Evolutionary conservation across 2,888 invertebrate genomes (phyloP), one percentile per base, ranked within the genome.

Genomic region (Platynereis dumerilii): DNA sequence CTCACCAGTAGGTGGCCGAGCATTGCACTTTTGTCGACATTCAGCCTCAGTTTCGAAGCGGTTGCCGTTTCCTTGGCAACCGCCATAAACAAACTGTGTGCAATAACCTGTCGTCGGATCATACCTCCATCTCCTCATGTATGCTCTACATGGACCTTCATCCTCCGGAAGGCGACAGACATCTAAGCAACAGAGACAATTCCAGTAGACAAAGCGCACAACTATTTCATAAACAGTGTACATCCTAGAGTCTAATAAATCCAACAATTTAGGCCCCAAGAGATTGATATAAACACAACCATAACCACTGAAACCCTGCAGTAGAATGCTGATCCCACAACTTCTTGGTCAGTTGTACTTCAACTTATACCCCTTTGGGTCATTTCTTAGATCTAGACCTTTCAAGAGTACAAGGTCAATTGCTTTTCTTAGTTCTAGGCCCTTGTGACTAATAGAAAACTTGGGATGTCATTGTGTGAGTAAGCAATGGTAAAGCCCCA

Each of bases 151-250:
- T 7, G 68, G 75, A 39, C 80, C 80, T 3, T 67, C 55, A 10
- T 72, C 68, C 60, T 71, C 70, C 0, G 78, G 76, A 52, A 74
- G 73, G 20, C 66, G 62, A 66, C 80, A 80, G 15, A 76, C 55
- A 61, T 75, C 71, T 69, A 34, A 7, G 34, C 34, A 34, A 34
- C 34, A 34, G 5, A 34, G 34, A 34, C 34, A 34, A 34, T 34
- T 34, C 34, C 34, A 34, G 12, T 34, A 34, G 34, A 34, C 34
- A 34, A 34, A 34, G 5, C 12, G 34, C 34, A 34, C 34, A 5
- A 34, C 34, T 12, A 34, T 34, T 34, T 34, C 7, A 12, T 34
- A 34, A 5, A 34, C 34, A 34, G 34, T 34, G 12, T 34, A 34
- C 34, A 34, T 34, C 34, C 34, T 34, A 5, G 7, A 34, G 34